Conservation (phyloP, 1,140 invertebrate species). For the Apis laboriosa region DNA sequence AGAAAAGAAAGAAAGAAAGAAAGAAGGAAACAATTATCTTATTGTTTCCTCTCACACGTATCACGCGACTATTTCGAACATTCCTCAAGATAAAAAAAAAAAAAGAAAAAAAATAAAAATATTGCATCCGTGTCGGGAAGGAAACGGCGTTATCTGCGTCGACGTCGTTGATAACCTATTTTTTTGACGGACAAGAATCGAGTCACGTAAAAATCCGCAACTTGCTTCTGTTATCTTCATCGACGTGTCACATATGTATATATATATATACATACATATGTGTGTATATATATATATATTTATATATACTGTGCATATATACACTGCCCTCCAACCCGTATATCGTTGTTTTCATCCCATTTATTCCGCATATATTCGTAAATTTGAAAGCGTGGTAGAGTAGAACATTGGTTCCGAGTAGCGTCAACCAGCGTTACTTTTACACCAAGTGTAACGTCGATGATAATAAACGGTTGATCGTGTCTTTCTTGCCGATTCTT, state of each 20-base stretch:
- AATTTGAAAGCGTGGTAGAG: conserved; percentile 61
- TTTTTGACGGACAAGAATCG: conserved; percentile 9
- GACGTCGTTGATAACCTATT: conserved; percentile 35
- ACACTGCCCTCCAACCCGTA: background rate
- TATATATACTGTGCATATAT: conserved; percentile 29
- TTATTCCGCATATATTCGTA: conserved; percentile 47
- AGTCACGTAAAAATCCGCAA: conserved; percentile 45
- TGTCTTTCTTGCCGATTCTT: conserved; percentile 55
- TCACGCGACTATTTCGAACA: background rate
- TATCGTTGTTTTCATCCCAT: conserved; percentile 38
- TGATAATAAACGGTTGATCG: background rate
- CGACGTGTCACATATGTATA: conserved; percentile 27
- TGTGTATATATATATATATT: background rate
- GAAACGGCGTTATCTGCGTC: conserved; percentile 41
- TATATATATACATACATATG: background rate
- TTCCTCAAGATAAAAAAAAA: background rate
- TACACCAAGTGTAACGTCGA: too few relatives aligned
- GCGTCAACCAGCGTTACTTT: conserved; percentile 56
- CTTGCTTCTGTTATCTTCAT: conserved; percentile 46
- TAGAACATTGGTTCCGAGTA: conserved; percentile 75
- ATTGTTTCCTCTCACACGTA: background rate
- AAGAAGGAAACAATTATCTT: background rate
- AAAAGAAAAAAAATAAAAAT: background rate
- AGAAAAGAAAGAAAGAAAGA: too few relatives aligned
- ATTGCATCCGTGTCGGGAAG: conserved; percentile 13